Percentiles rank a stretch among this genome's conserved stretches.
Evolutionary conservation across 2,113 vertebrate genomes (phyloP).

Genomic region (Pardalotus punctatus): DNA sequence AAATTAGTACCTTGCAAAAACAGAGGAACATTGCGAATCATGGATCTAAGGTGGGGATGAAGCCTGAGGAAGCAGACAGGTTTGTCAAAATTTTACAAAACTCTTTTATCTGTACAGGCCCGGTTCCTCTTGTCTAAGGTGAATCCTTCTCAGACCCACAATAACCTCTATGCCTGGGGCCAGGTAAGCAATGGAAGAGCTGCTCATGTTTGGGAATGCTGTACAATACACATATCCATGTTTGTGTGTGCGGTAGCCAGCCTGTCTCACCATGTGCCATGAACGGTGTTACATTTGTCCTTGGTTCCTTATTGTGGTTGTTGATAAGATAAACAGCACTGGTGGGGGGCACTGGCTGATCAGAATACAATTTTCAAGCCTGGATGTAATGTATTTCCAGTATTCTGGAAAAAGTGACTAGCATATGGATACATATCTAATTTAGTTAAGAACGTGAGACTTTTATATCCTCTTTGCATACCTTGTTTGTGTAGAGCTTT

Average conservation of each 20-base stretch:
- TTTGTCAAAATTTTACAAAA: neutral
- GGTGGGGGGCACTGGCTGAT: neutral
- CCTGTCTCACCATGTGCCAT: neutral
- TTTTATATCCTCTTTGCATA: neutral
- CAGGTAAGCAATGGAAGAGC: conserved; percentile 78
- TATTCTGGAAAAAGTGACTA: neutral
- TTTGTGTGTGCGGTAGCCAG: neutral
- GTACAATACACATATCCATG: neutral
- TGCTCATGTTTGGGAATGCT: neutral
- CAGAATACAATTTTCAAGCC: neutral
- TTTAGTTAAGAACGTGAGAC: neutral
- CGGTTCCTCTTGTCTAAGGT: conserved; percentile 97
- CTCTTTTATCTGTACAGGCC: conserved; percentile 75
- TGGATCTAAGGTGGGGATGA: neutral
- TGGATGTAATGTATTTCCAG: neutral
- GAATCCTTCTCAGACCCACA: conserved; percentile 98
- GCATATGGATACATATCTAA: neutral
- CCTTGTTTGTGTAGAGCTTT: neutral
- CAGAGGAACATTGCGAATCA: neutral
- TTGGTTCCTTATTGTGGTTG: neutral
- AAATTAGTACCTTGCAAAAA: neutral
- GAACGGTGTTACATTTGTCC: fast-evolving
- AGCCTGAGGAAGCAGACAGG: neutral
- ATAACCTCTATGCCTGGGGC: conserved; percentile 93
- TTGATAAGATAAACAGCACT: neutral